A percentile compares a stretch with the other conserved stretches of the same genome.
Evolutionary conservation across 2,113 vertebrate genomes (phyloP).

Genomic region (Varanus salvator): DNA sequence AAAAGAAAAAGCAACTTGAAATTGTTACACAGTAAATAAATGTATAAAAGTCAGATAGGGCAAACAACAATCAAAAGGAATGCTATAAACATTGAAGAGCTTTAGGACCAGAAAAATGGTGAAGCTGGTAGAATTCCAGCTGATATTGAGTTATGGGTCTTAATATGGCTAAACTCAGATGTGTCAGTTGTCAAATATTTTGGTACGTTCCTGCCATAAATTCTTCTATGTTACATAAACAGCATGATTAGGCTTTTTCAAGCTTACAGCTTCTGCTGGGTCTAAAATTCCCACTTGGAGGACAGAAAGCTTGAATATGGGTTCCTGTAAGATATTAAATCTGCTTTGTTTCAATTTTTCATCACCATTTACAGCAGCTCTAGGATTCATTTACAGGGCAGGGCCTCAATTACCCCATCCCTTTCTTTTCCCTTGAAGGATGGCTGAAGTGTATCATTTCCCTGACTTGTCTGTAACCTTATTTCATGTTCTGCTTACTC

Average conservation of each 20-base stretch:
- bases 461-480: conserved; percentile 41
- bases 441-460: conserved; percentile 46
- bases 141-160: background rate
- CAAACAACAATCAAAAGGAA: background rate
- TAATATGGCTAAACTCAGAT: background rate
- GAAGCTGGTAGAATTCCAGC: background rate
- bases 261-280: background rate
- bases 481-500: conserved; percentile 60
- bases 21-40: background rate
- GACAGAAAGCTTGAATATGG: background rate
- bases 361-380: conserved; percentile 5
- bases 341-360: background rate
- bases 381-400: conserved; percentile 19
- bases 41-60: background rate
- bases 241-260: background rate
- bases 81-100: background rate
- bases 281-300: background rate
- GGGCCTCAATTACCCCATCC: conserved; percentile 38
- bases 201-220: background rate
- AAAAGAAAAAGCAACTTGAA: too few relatives aligned
- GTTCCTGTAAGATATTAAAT: background rate
- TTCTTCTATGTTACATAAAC: background rate
- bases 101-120: background rate
- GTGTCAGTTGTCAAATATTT: background rate
- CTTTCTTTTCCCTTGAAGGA: conserved; percentile 39